These are phyloP conservation scores for Ichneumon xanthorius DNA, from an alignment of 2,888 invertebrate species.

Conservation along the genomic window DNA sequence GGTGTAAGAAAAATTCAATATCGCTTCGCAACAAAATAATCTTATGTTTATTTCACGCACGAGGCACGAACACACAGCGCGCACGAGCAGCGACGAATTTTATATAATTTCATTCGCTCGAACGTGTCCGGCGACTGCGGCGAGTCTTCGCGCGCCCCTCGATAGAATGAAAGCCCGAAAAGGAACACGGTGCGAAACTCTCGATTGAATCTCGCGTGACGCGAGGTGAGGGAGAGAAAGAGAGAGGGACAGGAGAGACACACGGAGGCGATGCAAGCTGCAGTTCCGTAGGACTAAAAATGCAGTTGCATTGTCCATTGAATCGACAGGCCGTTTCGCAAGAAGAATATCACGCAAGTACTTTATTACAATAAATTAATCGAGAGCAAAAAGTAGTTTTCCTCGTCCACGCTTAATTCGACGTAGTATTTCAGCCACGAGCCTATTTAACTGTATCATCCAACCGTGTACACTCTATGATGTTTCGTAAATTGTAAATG, in stretches of 20 bases:
- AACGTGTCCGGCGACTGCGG: neutral
- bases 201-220: conserved; percentile 20
- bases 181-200: conserved; percentile 13
- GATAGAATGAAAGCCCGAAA: conserved; percentile 12
- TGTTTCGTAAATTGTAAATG: conserved; percentile 9
- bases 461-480: neutral
- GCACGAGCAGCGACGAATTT: neutral
- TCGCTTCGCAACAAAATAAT: conserved; percentile 3
- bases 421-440: neutral
- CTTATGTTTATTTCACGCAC: conserved; percentile 18
- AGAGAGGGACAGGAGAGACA: neutral
- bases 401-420: neutral
- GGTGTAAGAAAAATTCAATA: conserved; percentile 20
- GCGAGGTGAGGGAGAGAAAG: neutral
- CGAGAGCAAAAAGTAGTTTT: neutral
- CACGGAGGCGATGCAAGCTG: neutral
- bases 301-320: neutral
- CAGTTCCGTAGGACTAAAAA: neutral
- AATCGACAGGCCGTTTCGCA: neutral
- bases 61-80: neutral
- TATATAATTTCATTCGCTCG: neutral
- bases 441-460: neutral
- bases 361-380: neutral
- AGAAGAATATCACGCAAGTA: neutral
- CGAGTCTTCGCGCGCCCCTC: conserved; percentile 1